Base-by-base conservation (phyloP, 2,888 invertebrate species). In the Drosophila pseudotakahashii region DNA sequence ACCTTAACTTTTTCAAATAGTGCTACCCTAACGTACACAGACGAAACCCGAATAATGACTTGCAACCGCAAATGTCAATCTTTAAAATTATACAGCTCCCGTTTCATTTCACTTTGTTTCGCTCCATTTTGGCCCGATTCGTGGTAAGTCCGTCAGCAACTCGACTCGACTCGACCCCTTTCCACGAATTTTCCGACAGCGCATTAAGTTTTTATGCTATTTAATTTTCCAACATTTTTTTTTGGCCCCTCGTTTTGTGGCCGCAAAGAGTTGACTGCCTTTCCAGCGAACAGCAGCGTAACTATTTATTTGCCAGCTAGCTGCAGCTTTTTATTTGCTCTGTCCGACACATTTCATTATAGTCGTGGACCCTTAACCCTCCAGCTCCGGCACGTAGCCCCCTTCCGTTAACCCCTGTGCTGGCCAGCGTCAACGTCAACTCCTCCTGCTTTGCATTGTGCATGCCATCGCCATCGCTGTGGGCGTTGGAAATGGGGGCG, bases 51-150 rank as follows among this genome's bases (percentile, higher is more conserved):
- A 85, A 83, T 85, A 84, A 86, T 84, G 84, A 86, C 84, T 78
- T 71, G 80, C 77, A 74, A 84, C 86, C 86, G 76, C 86, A 85
- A 86, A 85, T 85, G 85, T 85, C 85, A 85, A 85, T 84, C 84
- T 84, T 84, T 84, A 79, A 85, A 85, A 85, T 85, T 85, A 85
- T 86, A 84, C 73, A 80, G 81, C 75, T 73, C 74, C 72, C 54
- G 60, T 74, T 63, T 63, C 74, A 72, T 62, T 76, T 59, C 58
- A 47, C 57, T 61, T 62, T 51, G 66, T 54, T 67, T 53, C 60
- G 52, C 23, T 62, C n/a, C 62, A 26, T 45, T 61, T 61, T 45
- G 52, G 36, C 45, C 45, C 32, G 32, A 47, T 41, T 45, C 52
- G 42, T 55, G 59, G 32, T 50, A 52, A 32, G 16, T 70, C 53